phyloP scores from a whole-genome alignment of 2,113 vertebrate species.

The Nettapus auritus region DNA sequence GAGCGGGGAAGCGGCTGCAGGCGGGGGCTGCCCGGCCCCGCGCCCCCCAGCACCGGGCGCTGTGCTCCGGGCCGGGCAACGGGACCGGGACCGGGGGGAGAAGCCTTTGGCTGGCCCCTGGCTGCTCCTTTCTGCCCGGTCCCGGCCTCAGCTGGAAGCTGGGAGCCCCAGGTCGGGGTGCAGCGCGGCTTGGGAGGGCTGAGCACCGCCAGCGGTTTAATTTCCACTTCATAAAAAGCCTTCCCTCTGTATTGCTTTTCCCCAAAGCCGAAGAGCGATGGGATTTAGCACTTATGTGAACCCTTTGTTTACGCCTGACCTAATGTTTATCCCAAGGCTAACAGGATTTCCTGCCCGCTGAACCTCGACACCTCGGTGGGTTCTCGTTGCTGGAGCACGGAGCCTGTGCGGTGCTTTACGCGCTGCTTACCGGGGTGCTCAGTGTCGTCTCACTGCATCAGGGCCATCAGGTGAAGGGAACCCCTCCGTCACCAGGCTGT shows the following conservation, averaged over 20 bases:
- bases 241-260: rapidly evolving
- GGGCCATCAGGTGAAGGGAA: neutral
- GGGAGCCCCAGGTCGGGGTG: neutral
- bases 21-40: neutral
- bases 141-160: neutral
- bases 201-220: neutral
- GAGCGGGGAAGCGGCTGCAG: neutral
- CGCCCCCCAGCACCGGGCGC: neutral
- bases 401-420: neutral
- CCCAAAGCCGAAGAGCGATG: neutral
- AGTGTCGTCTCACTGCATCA: neutral
- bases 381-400: neutral
- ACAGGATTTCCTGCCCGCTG: constrained; percentile 36
- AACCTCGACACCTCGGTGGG: neutral
- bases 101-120: neutral
- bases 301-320: constrained; percentile 59
- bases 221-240: neutral
- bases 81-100: neutral
- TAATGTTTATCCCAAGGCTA: constrained; percentile 45
- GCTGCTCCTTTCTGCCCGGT: neutral
- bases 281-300: constrained; percentile 31
- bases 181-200: neutral
- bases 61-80: neutral
- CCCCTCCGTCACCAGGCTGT: neutral
- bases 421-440: neutral